phyloP scores from a whole-genome alignment of 2,113 vertebrate genomes.

The Crocuta crocuta region DNA sequence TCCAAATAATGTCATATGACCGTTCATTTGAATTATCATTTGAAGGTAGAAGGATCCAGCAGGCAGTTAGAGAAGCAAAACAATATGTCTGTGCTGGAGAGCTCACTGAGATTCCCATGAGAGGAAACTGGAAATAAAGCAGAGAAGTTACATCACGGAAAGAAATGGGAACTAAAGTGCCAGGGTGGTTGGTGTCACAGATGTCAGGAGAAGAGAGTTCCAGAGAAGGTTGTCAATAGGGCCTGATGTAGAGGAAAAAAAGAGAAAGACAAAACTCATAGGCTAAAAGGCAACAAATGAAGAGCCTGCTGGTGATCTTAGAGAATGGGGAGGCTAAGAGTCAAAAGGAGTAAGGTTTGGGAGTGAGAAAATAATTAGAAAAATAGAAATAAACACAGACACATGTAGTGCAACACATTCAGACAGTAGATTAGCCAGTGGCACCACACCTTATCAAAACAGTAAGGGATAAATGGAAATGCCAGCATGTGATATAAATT shows the following conservation, averaged over 20 bases:
- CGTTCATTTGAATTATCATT: not conserved
- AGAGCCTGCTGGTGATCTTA: not conserved
- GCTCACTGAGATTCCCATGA: not conserved
- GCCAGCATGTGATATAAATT: not conserved
- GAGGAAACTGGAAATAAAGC: not conserved
- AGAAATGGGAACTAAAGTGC: not conserved
- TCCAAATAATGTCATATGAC: conserved; percentile 12
- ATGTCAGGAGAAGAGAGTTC: not conserved
- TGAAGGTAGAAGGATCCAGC: not conserved
- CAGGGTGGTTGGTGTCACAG: not conserved
- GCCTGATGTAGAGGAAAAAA: not conserved
- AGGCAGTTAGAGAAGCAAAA: not conserved
- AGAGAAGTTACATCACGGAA: not conserved
- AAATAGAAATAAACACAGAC: not conserved
- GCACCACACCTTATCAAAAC: not conserved
- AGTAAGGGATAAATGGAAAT: conserved; percentile 15
- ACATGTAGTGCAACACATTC: not conserved
- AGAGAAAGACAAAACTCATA: not conserved
- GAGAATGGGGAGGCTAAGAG: not conserved
- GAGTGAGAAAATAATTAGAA: not conserved
- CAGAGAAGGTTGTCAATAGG: not conserved
- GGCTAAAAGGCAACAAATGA: not conserved
- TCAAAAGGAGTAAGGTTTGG: not conserved
- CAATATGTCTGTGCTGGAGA: not conserved
- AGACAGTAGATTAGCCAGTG: not conserved